A percentile compares a stretch with the other conserved stretches of the same genome.
phyloP scores from a whole-genome alignment of 2,113 vertebrate species.

The Spea multiplicata region DNA sequence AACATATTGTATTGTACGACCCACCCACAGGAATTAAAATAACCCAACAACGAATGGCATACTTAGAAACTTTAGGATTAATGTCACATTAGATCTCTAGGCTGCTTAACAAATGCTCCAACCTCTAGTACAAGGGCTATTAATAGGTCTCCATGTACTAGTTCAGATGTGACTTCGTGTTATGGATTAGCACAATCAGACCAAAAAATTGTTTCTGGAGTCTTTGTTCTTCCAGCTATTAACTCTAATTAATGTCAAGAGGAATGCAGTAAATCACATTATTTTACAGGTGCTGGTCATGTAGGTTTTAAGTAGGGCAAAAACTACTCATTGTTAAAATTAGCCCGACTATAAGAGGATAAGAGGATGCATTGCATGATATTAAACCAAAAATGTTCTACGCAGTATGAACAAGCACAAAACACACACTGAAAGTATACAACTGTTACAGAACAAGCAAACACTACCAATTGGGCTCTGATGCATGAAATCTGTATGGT shows the following conservation, averaged over 20 bases:
- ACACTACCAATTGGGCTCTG: too few species aligned
- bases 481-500: too few species aligned
- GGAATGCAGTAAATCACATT: slow-evolving; percentile 24
- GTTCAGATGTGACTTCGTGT: slow-evolving; percentile 27
- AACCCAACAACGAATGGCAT: not conserved
- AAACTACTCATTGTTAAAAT: slow-evolving; percentile 17
- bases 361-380: not conserved
- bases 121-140: slow-evolving; percentile 20
- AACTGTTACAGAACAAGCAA: too few species aligned
- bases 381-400: not conserved
- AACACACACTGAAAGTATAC: too few species aligned
- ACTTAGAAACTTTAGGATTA: slow-evolving; percentile 17
- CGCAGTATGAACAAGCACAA: not conserved
- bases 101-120: slow-evolving; percentile 4
- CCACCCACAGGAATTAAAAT: slow-evolving; percentile 32
- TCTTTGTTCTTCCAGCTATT: slow-evolving; percentile 28
- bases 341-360: slow-evolving; percentile 20
- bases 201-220: slow-evolving; percentile 1
- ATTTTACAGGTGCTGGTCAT: slow-evolving; percentile 32
- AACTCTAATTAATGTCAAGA: slow-evolving; percentile 30
- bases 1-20: slow-evolving; percentile 22
- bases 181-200: slow-evolving; percentile 25
- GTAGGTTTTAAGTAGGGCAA: slow-evolving; percentile 10
- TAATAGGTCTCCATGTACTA: slow-evolving; percentile 20
- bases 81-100: slow-evolving; percentile 20